A percentile compares a stretch with the other conserved stretches of the same genome.
Conservation (phyloP, 2,888 invertebrate species). For the Mechanitis messenoides region DNA sequence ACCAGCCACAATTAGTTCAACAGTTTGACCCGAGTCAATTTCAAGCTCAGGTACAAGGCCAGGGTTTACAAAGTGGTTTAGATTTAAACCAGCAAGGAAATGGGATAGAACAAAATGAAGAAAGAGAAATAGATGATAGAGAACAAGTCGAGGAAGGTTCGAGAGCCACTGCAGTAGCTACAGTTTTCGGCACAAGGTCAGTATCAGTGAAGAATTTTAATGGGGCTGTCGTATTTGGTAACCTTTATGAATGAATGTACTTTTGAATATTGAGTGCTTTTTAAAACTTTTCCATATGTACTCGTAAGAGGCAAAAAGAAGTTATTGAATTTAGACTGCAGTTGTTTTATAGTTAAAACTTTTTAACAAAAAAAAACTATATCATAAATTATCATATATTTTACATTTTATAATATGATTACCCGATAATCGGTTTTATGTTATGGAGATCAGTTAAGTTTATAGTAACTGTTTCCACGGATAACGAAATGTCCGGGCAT, state of each 20-base stretch:
- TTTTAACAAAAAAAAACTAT: background rate
- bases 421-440: no score
- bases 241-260: constrained; percentile 30
- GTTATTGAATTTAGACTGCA: background rate
- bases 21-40: constrained; percentile 27
- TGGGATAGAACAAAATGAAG: constrained; percentile 48
- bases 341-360: background rate
- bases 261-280: constrained; percentile 8
- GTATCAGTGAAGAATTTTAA: constrained; percentile 41
- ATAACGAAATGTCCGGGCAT: no score
- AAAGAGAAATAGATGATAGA: constrained; percentile 42
- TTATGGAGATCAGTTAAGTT: no score
- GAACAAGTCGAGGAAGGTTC: constrained; percentile 38
- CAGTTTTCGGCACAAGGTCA: constrained; percentile 67
- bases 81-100: constrained; percentile 62
- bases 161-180: constrained; percentile 60
- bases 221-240: constrained; percentile 28
- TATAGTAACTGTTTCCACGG: no score
- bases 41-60: constrained; percentile 30
- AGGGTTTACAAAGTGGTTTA: constrained; percentile 54
- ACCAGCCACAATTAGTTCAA: constrained; percentile 23
- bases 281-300: constrained; percentile 4
- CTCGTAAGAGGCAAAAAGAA: background rate
- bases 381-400: background rate
- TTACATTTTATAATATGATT: no score